phyloP scores from a whole-genome alignment of 1,140 invertebrate genomes.

The Saxidomus purpurata region DNA sequence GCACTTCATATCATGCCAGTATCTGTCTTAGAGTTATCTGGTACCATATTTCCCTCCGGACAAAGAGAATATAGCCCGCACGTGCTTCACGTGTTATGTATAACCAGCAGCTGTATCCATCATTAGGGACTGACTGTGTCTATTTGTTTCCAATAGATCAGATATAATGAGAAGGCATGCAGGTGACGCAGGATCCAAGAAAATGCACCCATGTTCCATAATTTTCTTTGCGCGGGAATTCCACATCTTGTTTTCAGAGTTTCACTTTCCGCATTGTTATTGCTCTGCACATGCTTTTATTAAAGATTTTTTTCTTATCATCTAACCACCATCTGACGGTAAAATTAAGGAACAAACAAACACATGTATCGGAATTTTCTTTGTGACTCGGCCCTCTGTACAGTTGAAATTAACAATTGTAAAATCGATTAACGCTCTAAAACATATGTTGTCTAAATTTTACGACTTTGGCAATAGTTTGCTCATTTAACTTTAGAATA shows the following conservation, averaged over 20 bases:
- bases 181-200: constrained; percentile 29
- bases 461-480: constrained; percentile 12
- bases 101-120: constrained; percentile 56
- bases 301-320: constrained; percentile 29
- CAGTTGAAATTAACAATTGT: constrained; percentile 22
- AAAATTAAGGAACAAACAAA: constrained; percentile 31
- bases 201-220: constrained; percentile 29
- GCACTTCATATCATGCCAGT: not conserved
- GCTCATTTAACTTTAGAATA: constrained; percentile 22
- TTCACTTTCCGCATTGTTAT: constrained; percentile 16
- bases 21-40: constrained; percentile 17
- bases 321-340: constrained; percentile 31
- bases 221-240: constrained; percentile 48
- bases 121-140: constrained; percentile 47
- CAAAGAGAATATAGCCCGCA: constrained; percentile 53
- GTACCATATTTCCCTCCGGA: constrained; percentile 40
- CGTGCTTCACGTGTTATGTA: constrained; percentile 55
- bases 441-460: constrained; percentile 39
- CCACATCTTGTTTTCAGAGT: constrained; percentile 36
- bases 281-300: constrained; percentile 13
- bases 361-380: constrained; percentile 60
- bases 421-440: constrained; percentile 26
- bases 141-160: constrained; percentile 58
- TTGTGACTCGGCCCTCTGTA: not conserved
- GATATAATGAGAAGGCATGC: constrained; percentile 48